Percentiles rank a stretch among this genome's conserved stretches.
These are phyloP conservation scores for Dicyrtomina minuta DNA, from an alignment of 2,888 invertebrate genomes.

Conservation along the genomic window DNA sequence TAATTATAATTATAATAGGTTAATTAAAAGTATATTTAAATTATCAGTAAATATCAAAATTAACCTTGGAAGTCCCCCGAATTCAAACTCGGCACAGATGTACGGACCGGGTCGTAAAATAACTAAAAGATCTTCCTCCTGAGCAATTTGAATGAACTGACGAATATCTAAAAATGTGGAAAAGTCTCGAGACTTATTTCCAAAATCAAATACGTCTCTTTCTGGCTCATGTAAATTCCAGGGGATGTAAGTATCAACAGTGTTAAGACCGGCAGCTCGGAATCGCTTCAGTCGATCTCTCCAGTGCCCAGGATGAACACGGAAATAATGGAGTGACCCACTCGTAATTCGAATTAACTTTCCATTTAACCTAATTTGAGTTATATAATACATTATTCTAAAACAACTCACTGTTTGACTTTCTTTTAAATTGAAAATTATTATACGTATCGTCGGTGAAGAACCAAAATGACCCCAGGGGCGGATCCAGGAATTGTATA, in stretches of 20 bases:
- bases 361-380: slow-evolving; percentile 57
- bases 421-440: too few relatives aligned
- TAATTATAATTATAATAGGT: too few relatives aligned
- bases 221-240: slow-evolving; percentile 59
- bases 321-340: slow-evolving; percentile 63
- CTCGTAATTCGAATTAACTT: slow-evolving; percentile 58
- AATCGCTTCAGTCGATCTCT: slow-evolving; percentile 60
- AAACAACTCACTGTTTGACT: too few relatives aligned
- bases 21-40: too few relatives aligned
- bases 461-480: too few relatives aligned
- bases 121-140: slow-evolving; percentile 60
- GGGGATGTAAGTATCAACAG: slow-evolving; percentile 55
- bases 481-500: too few relatives aligned
- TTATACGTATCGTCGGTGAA: too few relatives aligned
- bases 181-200: slow-evolving; percentile 55
- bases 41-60: too few relatives aligned
- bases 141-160: slow-evolving; percentile 58
- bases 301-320: slow-evolving; percentile 61
- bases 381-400: too few relatives aligned
- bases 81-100: slow-evolving; percentile 63
- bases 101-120: slow-evolving; percentile 62
- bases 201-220: slow-evolving; percentile 57
- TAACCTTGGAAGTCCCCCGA: slow-evolving; percentile 57
- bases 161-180: slow-evolving; percentile 55
- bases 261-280: slow-evolving; percentile 60